These are phyloP conservation scores for Hydrotaea cyrtoneurina DNA, from an alignment of 2,888 invertebrate species.

Conservation along the genomic window DNA sequence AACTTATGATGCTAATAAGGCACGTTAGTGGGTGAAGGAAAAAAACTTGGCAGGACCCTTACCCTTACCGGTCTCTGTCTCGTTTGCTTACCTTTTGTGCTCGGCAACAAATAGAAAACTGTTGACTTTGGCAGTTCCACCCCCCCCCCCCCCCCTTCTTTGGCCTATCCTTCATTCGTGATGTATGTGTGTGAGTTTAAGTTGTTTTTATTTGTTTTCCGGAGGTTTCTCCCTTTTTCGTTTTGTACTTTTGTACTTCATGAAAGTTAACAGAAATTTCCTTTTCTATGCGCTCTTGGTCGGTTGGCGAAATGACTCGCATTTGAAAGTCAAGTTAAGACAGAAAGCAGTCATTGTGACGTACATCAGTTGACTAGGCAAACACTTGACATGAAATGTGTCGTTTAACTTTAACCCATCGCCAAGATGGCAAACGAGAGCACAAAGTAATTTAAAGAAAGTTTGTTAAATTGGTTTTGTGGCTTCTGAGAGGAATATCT, in stretches of 20 bases:
- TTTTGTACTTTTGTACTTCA: not conserved
- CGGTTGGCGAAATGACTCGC: not conserved
- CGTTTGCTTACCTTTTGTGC: constrained; percentile 23
- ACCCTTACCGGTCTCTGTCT: not conserved
- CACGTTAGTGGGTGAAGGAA: constrained; percentile 66
- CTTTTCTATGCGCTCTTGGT: constrained; percentile 3
- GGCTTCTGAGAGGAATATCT: too few species aligned
- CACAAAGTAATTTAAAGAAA: constrained; percentile 21
- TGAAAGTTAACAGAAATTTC: constrained; percentile 30
- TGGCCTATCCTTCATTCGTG: constrained; percentile 30
- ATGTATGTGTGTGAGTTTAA: constrained; percentile 41
- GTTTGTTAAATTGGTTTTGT: not conserved
- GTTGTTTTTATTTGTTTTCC: constrained; percentile 58
- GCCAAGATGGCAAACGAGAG: constrained; percentile 16
- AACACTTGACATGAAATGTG: constrained; percentile 72
- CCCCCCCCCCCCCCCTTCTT: too few species aligned
- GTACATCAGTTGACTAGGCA: constrained; percentile 69
- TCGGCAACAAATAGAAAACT: constrained; percentile 39
- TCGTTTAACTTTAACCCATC: constrained; percentile 19
- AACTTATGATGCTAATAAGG: constrained; percentile 74
- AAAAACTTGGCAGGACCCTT: not conserved
- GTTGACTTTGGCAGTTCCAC: constrained; percentile 56
- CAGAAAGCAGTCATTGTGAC: constrained; percentile 49
- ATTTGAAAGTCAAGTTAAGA: constrained; percentile 44
- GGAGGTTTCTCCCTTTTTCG: not conserved